phyloP scores from a whole-genome alignment of 2,113 vertebrate genomes.

The Menura novaehollandiae region DNA sequence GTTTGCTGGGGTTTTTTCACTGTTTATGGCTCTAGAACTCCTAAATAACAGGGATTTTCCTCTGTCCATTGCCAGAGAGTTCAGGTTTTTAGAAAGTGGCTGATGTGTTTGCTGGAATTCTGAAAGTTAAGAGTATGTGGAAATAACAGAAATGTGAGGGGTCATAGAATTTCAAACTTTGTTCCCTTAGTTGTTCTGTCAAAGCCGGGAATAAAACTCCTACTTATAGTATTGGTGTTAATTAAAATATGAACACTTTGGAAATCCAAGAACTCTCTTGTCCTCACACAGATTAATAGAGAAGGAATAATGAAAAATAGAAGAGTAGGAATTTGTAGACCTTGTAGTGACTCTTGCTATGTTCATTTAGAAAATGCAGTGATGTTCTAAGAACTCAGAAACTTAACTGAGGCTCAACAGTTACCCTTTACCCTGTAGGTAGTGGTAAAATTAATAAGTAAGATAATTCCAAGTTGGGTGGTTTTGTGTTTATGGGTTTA shows the following conservation, averaged over 20 bases:
- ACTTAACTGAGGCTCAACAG: background rate
- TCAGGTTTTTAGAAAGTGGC: background rate
- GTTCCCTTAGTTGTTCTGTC: background rate
- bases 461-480: background rate
- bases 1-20: background rate
- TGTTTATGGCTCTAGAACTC: background rate
- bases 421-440: background rate
- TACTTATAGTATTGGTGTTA: background rate
- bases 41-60: background rate
- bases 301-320: background rate
- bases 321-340: background rate
- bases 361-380: background rate
- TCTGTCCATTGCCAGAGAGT: background rate
- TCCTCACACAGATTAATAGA: background rate
- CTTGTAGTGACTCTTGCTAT: background rate
- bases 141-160: background rate
- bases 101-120: background rate
- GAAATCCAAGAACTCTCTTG: background rate
- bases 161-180: background rate
- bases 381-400: background rate
- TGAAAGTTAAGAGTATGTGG: background rate
- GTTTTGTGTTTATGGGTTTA: background rate
- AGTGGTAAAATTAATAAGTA: background rate
- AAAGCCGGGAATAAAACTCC: background rate
- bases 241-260: background rate